phyloP scores from a whole-genome alignment of 2,113 vertebrate species.

The Colossoma macropomum region DNA sequence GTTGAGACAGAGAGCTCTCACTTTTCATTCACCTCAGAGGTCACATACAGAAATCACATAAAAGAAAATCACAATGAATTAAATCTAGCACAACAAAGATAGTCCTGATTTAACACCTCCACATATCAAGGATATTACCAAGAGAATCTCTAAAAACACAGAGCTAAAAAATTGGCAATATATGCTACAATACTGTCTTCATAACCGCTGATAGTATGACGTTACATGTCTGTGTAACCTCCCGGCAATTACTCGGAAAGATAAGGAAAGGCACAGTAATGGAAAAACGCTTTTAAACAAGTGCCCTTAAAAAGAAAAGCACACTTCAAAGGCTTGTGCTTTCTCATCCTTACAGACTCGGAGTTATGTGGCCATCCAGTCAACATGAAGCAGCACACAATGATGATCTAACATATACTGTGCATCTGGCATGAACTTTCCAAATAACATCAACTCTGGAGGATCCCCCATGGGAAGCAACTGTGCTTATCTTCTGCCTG shows the following conservation, averaged over 20 bases:
- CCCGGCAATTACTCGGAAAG: conserved; percentile 52
- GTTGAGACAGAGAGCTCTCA: neutral
- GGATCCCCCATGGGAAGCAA: conserved; percentile 36
- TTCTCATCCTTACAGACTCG: conserved; percentile 47
- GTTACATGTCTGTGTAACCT: conserved; percentile 26
- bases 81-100: conserved; percentile 17
- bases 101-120: conserved; percentile 40
- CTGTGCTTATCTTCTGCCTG: conserved; percentile 22
- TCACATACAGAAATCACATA: conserved; percentile 11
- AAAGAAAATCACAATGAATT: neutral
- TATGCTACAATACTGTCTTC: neutral
- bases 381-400: conserved; percentile 35
- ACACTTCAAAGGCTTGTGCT: conserved; percentile 50
- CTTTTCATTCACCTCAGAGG: neutral
- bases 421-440: conserved; percentile 56
- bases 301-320: conserved; percentile 52
- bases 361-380: conserved; percentile 54
- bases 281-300: conserved; percentile 55
- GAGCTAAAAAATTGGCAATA: conserved; percentile 9
- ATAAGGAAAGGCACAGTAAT: conserved; percentile 47
- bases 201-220: conserved; percentile 12
- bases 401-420: conserved; percentile 47
- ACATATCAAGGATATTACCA: conserved; percentile 18
- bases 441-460: conserved; percentile 41
- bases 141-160: neutral